A percentile compares a stretch with the other conserved stretches of the same genome.
phyloP scores from a whole-genome alignment of 2,797 vertebrate species.

The Stomatorhinus walkeri region DNA sequence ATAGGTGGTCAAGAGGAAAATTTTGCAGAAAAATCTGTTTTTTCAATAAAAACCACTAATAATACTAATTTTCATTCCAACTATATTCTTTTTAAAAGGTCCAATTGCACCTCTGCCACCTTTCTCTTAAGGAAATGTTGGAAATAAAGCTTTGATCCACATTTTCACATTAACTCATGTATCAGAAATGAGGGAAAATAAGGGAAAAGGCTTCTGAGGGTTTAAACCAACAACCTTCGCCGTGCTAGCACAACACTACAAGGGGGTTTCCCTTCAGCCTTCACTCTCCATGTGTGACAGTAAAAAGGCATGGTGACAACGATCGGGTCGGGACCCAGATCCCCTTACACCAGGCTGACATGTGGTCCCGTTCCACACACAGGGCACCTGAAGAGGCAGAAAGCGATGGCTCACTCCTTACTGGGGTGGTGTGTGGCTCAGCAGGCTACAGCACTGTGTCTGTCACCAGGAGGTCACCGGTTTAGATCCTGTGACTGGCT shows the following conservation, averaged over 20 bases:
- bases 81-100: neutral
- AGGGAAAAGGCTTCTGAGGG: neutral
- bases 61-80: neutral
- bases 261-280: neutral
- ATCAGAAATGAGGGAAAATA: neutral
- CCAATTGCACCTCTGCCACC: neutral
- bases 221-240: neutral
- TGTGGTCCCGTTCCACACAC: neutral
- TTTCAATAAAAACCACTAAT: neutral
- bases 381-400: neutral
- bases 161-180: neutral
- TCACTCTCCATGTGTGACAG: neutral
- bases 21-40: neutral
- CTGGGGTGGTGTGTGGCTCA: neutral
- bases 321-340: neutral
- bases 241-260: neutral
- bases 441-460: neutral
- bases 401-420: neutral
- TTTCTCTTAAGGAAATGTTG: neutral
- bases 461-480: neutral
- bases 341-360: neutral
- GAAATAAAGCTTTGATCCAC: neutral
- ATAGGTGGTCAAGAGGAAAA: neutral
- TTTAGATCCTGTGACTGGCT: neutral
- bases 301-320: neutral